These are phyloP conservation scores for Agriotes lineatus DNA, from an alignment of 2,888 invertebrate genomes.

Conservation along the genomic window DNA sequence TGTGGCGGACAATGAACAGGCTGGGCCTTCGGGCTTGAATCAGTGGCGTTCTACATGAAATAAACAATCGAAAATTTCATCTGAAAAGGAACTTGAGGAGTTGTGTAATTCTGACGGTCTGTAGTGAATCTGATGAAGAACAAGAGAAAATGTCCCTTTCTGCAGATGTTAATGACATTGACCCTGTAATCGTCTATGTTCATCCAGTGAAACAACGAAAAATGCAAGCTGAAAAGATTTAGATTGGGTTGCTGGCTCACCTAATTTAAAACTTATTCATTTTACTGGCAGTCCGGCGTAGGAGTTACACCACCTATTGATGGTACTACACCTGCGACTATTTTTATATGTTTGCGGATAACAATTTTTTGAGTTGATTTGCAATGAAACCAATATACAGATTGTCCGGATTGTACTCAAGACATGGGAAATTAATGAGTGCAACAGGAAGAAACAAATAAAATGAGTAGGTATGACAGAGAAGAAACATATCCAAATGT, in stretches of 20 bases:
- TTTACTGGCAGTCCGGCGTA: neutral
- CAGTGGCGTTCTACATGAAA: too few relatives aligned
- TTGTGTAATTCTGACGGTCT: too few relatives aligned
- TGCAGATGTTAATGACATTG: neutral
- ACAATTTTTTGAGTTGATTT: slow-evolving; percentile 8
- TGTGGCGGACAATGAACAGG: too few relatives aligned
- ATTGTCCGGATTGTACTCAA: too few relatives aligned
- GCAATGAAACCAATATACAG: too few relatives aligned
- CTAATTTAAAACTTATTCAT: neutral
- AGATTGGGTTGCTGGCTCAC: neutral
- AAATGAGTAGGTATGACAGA: too few relatives aligned
- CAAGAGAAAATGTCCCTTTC: neutral
- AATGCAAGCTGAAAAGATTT: neutral
- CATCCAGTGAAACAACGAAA: neutral
- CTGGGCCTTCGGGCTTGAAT: too few relatives aligned
- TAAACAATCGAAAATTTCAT: too few relatives aligned
- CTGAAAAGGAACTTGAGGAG: too few relatives aligned
- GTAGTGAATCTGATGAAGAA: neutral
- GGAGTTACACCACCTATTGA: neutral
- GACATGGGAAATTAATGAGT: too few relatives aligned
- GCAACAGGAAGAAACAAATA: too few relatives aligned
- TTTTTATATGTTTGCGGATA: neutral
- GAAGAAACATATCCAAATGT: too few relatives aligned
- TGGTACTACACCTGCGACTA: neutral
- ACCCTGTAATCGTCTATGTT: neutral